phyloP scores from a whole-genome alignment of 2,113 vertebrate genomes.

The Rhinolophus sinicus region DNA sequence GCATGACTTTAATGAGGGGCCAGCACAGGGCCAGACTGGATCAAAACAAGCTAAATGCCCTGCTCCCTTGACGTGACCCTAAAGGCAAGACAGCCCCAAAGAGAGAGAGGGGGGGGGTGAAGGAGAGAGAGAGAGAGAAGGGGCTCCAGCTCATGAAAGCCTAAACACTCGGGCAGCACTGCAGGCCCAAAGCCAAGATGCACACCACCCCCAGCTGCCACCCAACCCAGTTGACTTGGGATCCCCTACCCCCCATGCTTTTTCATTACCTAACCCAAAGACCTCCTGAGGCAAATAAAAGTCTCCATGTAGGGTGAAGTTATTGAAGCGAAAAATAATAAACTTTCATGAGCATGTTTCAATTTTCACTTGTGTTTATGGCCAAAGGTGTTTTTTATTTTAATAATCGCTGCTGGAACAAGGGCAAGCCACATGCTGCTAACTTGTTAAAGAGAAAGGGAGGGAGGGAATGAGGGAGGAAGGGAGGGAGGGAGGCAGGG shows the following conservation, averaged over 20 bases:
- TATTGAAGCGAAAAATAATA: constrained; percentile 81
- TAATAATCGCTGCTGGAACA: constrained; percentile 78
- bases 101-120: not conserved
- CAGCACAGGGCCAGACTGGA: not conserved
- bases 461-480: not conserved
- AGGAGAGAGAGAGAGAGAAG: not conserved
- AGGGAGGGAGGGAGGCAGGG: not conserved
- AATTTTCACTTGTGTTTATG: constrained; percentile 83
- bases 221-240: constrained; percentile 2
- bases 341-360: constrained; percentile 76
- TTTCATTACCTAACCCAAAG: constrained; percentile 76
- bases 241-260: not conserved
- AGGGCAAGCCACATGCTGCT: constrained; percentile 76
- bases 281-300: constrained; percentile 68
- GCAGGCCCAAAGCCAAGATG: constrained; percentile 52
- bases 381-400: constrained; percentile 81
- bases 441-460: constrained; percentile 67
- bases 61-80: not conserved
- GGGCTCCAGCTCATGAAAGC: not conserved
- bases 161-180: constrained; percentile 6
- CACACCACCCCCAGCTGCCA: constrained; percentile 39
- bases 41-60: constrained; percentile 29
- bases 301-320: constrained; percentile 52
- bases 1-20: not conserved
- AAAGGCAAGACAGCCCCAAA: not conserved